A percentile compares a stretch with the other conserved stretches of the same genome.
phyloP scores from a whole-genome alignment of 2,797 vertebrate species.

The Rallus crepitans region DNA sequence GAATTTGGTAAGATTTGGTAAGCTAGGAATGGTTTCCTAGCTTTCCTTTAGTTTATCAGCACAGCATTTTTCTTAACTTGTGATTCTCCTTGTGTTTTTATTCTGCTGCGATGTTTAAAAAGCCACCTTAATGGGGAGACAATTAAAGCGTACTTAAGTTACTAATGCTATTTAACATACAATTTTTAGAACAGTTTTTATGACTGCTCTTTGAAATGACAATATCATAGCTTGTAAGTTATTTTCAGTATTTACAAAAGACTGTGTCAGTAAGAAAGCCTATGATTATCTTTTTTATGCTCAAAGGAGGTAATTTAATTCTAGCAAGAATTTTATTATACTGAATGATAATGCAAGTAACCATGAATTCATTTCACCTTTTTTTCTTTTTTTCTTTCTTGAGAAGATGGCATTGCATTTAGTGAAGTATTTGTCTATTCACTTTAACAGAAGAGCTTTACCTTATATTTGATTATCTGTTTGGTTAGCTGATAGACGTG shows the following conservation, averaged over 20 bases:
- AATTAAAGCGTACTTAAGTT: neutral
- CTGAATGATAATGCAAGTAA: slow-evolving; percentile 15
- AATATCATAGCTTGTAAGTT: slow-evolving; percentile 48
- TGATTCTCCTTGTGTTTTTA: neutral
- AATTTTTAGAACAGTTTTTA: slow-evolving; percentile 50
- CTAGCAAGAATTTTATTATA: slow-evolving; percentile 52
- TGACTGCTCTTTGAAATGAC: slow-evolving; percentile 51
- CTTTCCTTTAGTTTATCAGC: neutral
- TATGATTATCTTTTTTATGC: slow-evolving; percentile 64
- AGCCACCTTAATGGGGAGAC: neutral
- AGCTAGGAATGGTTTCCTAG: neutral
- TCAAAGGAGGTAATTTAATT: slow-evolving; percentile 63
- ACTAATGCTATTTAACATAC: neutral
- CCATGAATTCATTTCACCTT: slow-evolving; percentile 28
- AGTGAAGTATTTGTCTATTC: neutral
- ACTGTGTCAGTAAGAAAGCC: slow-evolving; percentile 63
- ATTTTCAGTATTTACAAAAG: slow-evolving; percentile 70
- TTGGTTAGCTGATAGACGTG: neutral
- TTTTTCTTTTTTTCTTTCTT: slow-evolving; percentile 46
- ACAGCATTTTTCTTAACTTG: neutral
- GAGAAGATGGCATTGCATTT: neutral
- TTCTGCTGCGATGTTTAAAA: neutral
- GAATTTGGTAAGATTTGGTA: neutral
- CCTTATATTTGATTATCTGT: slow-evolving; percentile 20
- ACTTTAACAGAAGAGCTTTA: slow-evolving; percentile 4